phyloP scores from a whole-genome alignment of 2,888 invertebrate genomes.

The Acanthosepion pharaonis region DNA sequence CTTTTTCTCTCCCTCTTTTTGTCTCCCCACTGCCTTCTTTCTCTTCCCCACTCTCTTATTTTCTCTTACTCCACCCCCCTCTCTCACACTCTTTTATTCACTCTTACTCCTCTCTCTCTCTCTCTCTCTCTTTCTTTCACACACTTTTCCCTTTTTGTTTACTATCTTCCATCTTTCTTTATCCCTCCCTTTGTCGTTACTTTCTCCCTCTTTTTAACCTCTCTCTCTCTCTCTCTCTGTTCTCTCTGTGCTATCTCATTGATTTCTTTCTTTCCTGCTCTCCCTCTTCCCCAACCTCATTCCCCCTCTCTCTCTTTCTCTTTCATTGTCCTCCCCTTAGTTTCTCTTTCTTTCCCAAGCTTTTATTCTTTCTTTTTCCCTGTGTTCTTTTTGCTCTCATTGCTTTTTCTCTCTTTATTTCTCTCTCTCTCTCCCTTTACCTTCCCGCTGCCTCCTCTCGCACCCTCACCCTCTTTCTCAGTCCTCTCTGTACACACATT shows the following conservation, averaged over 20 bases:
- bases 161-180: neutral
- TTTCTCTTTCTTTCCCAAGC: neutral
- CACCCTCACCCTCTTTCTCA: too few relatives aligned
- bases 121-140: too few relatives aligned
- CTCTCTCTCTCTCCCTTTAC: too few relatives aligned
- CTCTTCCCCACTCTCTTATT: neutral
- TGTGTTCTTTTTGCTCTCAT: too few relatives aligned
- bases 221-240: neutral
- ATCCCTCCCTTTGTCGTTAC: accelerated
- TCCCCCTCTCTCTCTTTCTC: neutral
- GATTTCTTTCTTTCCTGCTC: neutral
- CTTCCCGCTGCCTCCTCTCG: too few relatives aligned
- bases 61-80: too few relatives aligned
- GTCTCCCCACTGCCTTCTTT: neutral
- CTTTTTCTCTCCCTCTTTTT: neutral
- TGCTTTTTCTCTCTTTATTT: too few relatives aligned
- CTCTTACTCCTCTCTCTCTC: too few relatives aligned
- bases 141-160: too few relatives aligned
- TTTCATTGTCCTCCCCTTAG: neutral
- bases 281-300: neutral
- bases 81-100: too few relatives aligned
- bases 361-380: neutral
- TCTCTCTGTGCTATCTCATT: neutral
- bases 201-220: neutral
- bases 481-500: too few relatives aligned